These are phyloP conservation scores for Cepaea nemoralis DNA, from an alignment of 1,140 invertebrate species.

Conservation along the genomic window DNA sequence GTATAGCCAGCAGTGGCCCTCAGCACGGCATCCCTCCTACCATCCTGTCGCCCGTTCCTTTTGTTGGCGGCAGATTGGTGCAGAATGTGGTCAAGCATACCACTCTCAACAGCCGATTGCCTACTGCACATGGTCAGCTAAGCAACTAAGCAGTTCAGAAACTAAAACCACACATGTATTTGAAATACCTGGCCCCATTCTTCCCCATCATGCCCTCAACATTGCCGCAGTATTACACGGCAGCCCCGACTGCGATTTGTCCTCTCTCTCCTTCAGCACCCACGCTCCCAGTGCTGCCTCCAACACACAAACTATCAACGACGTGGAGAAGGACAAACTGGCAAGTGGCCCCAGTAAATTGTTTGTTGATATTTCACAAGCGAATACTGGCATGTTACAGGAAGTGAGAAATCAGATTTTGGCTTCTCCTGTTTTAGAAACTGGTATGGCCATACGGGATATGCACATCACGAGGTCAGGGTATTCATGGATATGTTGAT, in stretches of 20 bases:
- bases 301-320: slow-evolving; percentile 30
- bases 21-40: slow-evolving; percentile 92
- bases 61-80: slow-evolving; percentile 86
- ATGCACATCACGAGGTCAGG: not conserved
- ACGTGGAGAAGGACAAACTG: slow-evolving; percentile 17
- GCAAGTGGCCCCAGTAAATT: not conserved
- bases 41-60: slow-evolving; percentile 87
- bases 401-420: slow-evolving; percentile 12
- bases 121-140: not conserved
- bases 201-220: slow-evolving; percentile 44
- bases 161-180: slow-evolving; percentile 25
- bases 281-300: slow-evolving; percentile 39
- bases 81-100: slow-evolving; percentile 77
- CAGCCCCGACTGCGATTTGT: not conserved
- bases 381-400: slow-evolving; percentile 11
- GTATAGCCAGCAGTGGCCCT: slow-evolving; percentile 81
- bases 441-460: not conserved
- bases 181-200: slow-evolving; percentile 40
- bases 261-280: slow-evolving; percentile 27
- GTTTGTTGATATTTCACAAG: slow-evolving; percentile 16
- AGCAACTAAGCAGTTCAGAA: not conserved
- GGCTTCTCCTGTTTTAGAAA: not conserved
- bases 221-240: slow-evolving; percentile 17
- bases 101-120: not conserved
- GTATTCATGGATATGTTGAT: slow-evolving; percentile 8